Evolutionary conservation across 1,140 invertebrate species (phyloP), one percentile per base, ranked within the genome.

Genomic region (Dendrolimus kikuchii): DNA sequence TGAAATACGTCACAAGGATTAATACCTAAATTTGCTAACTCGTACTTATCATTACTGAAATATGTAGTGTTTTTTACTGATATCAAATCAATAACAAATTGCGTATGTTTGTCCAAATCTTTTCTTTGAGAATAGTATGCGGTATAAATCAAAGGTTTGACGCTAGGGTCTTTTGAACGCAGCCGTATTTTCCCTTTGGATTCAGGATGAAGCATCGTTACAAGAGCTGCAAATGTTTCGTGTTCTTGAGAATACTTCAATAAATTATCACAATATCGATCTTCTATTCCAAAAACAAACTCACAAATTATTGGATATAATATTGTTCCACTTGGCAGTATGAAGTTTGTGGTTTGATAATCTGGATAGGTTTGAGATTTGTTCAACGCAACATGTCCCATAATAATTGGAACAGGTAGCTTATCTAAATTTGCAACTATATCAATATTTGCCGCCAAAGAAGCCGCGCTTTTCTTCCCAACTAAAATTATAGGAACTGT

Each of bases 91-190:
- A 94, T 93, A 0, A 93, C 91, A 0, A 93, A 94, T 78, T 94
- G 93, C 1, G 95, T 90, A 7, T 96, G 81, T 0, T 90, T 92
- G 5, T 91, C 91, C 66, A 95, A 88, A 66, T 97, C 95, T 5
- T 90, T 86, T 2, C 91, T 90, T 52, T 95, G 91, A 1, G 90
- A 88, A 58, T 97, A 92, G 66, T 97, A 98, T 64, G 95, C 96
- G 0, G 95, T 94, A 71, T 95, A 93, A 49, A 99, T 95, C 5
- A 95, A 81, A 0, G 98, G 97, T 68, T 94, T 92, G 53, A 95
- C 92, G 54, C 92, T 91, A 0, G 43, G 43, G 5, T 45, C 43
- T 5, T 45, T 45, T 4, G n/a, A 9, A 5, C n/a, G 2, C 43
- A 45, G 23, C 5, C 23, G 23, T 7, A 45, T 10, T n/a, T 10